These are phyloP conservation scores for Nothobranchius kuhntae DNA, from an alignment of 2,113 vertebrate species.

Conservation along the genomic window DNA sequence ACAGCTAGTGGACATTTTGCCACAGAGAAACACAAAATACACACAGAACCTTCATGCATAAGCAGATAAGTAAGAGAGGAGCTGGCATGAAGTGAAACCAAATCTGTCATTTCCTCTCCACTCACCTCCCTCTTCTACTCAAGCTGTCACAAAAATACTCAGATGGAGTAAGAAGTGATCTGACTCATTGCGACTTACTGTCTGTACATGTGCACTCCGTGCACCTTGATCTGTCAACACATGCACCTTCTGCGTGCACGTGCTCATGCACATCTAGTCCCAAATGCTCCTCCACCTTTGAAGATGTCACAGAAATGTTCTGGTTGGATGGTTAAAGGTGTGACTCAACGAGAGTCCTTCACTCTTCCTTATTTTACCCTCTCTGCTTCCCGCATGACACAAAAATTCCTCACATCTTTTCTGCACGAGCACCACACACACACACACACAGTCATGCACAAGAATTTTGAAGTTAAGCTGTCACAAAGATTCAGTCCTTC, in stretches of 20 bases:
- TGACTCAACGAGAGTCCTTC: slow-evolving; percentile 52
- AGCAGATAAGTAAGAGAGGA: background rate
- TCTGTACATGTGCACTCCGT: slow-evolving; percentile 14
- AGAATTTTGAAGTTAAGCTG: slow-evolving; percentile 15
- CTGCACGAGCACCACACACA: background rate
- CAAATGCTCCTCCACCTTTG: slow-evolving; percentile 12
- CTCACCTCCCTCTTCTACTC: slow-evolving; percentile 26
- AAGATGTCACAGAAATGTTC: slow-evolving; percentile 66
- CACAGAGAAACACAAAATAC: slow-evolving; percentile 1
- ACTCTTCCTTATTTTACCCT: slow-evolving; percentile 18
- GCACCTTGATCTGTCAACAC: slow-evolving; percentile 28
- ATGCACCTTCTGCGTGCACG: slow-evolving; percentile 13
- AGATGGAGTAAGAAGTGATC: slow-evolving; percentile 33
- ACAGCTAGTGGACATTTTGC: slow-evolving; percentile 14
- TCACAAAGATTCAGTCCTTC: slow-evolving; percentile 8
- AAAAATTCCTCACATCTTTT: background rate
- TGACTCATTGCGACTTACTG: slow-evolving; percentile 55
- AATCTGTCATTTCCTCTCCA: slow-evolving; percentile 43
- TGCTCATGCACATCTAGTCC: slow-evolving; percentile 3
- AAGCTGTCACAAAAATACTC: slow-evolving; percentile 62
- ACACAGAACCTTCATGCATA: slow-evolving; percentile 1
- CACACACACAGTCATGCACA: slow-evolving; percentile 3
- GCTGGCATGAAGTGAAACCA: slow-evolving; percentile 38
- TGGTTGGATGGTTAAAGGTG: slow-evolving; percentile 30
- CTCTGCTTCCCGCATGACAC: background rate